A percentile compares a stretch with the other conserved stretches of the same genome.
These are phyloP conservation scores for Caenorhabditis wallacei DNA, from an alignment of 2,888 invertebrate genomes.

Conservation along the genomic window DNA sequence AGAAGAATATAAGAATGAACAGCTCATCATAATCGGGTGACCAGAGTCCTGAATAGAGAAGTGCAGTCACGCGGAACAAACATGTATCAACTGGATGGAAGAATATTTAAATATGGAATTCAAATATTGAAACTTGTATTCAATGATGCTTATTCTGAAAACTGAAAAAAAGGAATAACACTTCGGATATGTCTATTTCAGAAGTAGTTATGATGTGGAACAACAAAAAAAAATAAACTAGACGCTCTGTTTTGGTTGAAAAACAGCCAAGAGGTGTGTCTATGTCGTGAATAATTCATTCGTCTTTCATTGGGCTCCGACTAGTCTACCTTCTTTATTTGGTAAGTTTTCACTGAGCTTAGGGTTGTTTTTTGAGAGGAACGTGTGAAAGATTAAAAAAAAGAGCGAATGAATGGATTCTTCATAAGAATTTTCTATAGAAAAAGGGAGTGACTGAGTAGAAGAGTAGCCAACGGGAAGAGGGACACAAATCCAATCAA, in stretches of 20 bases:
- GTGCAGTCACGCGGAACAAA: conserved; percentile 42
- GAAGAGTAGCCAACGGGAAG: neutral
- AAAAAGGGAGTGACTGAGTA: conserved; percentile 5
- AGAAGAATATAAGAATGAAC: conserved; percentile 19
- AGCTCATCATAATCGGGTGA: conserved; percentile 44
- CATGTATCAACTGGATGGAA: conserved; percentile 13
- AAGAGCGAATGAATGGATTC: neutral
- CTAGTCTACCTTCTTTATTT: conserved; percentile 20
- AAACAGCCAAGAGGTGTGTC: neutral
- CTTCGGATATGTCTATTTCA: neutral
- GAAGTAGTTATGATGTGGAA: neutral
- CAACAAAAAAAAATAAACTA: no score
- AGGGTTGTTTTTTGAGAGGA: neutral
- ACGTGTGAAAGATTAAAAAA: neutral
- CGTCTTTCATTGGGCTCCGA: conserved; percentile 2
- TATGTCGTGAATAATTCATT: conserved; percentile 52
- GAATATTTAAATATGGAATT: neutral
- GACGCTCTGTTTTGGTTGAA: conserved; percentile 4
- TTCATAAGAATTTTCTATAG: neutral
- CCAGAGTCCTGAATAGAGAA: conserved; percentile 29
- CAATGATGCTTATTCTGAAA: neutral
- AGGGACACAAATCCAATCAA: conserved; percentile 52
- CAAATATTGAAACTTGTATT: neutral
- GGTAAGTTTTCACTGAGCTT: neutral
- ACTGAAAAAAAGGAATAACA: neutral